Evolutionary conservation across 2,888 invertebrate species (phyloP).

Genomic region (Steinernema scapterisci): DNA sequence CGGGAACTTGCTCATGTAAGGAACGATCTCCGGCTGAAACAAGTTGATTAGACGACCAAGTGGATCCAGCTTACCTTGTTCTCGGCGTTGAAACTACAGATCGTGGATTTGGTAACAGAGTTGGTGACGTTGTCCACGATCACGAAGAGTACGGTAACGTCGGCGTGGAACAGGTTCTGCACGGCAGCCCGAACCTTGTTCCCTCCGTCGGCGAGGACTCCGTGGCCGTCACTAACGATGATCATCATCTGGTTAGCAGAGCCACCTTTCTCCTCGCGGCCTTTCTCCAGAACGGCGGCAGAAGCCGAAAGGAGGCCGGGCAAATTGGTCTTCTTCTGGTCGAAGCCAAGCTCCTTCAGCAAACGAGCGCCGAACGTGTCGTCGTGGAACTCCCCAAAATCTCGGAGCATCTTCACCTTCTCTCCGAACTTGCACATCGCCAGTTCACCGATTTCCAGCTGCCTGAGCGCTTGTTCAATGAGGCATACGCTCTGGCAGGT

Average conservation of each 20-base stretch:
- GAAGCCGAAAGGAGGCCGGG: constrained; percentile 45
- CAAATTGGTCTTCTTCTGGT: constrained; percentile 80
- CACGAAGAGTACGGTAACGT: constrained; percentile 91
- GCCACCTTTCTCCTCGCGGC: constrained; percentile 7
- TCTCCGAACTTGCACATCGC: constrained; percentile 90
- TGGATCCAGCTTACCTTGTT: constrained; percentile 59
- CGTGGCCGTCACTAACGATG: constrained; percentile 91
- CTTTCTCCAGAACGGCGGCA: neutral
- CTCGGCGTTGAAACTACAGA: constrained; percentile 76
- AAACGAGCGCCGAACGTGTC: constrained; percentile 74
- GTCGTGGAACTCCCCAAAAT: constrained; percentile 81
- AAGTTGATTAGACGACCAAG: neutral
- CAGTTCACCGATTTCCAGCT: constrained; percentile 90
- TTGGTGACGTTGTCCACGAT: constrained; percentile 92
- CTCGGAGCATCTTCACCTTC: constrained; percentile 81
- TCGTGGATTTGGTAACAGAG: constrained; percentile 86
- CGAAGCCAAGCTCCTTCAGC: constrained; percentile 75
- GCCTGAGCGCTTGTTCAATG: constrained; percentile 83
- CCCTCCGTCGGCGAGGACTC: constrained; percentile 83
- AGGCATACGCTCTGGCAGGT: constrained; percentile 93
- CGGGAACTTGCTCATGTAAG: constrained; percentile 93
- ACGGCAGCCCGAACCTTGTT: constrained; percentile 69
- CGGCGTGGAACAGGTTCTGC: constrained; percentile 64
- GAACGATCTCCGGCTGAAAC: constrained; percentile 72
- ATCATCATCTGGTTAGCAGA: constrained; percentile 80